phyloP scores from a whole-genome alignment of 1,140 invertebrate genomes.

The Zaprionus inermis region DNA sequence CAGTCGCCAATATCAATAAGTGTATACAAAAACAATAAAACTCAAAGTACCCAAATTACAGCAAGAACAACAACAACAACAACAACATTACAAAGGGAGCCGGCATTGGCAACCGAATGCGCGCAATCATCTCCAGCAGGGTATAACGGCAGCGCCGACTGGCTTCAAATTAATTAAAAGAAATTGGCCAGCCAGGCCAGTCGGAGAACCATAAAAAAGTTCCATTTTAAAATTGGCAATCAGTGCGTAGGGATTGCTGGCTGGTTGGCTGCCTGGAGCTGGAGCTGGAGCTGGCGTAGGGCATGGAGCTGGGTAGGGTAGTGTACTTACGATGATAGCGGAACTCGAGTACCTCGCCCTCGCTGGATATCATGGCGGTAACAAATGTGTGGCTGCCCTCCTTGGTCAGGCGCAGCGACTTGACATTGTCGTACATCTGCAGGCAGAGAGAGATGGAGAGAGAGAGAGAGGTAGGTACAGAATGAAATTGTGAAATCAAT shows the following conservation, averaged over 20 bases:
- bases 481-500: slow-evolving; percentile 76
- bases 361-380: slow-evolving; percentile 92
- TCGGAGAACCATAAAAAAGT: slow-evolving; percentile 71
- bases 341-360: slow-evolving; percentile 95
- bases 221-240: slow-evolving; percentile 83
- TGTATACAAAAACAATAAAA: slow-evolving; percentile 80
- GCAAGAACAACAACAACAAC: slow-evolving; percentile 27
- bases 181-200: slow-evolving; percentile 65
- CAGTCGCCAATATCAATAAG: slow-evolving; percentile 82
- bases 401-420: slow-evolving; percentile 88
- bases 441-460: slow-evolving; percentile 23
- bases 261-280: slow-evolving; percentile 7
- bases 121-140: slow-evolving; percentile 71
- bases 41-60: slow-evolving; percentile 54
- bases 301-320: not conserved
- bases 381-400: slow-evolving; percentile 88
- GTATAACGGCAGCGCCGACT: slow-evolving; percentile 45
- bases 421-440: slow-evolving; percentile 96
- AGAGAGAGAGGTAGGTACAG: not conserved
- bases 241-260: slow-evolving; percentile 62
- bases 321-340: slow-evolving; percentile 84
- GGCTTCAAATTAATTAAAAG: slow-evolving; percentile 82
- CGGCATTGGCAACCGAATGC: slow-evolving; percentile 41
- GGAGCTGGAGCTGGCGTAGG: not conserved
- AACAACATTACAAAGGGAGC: slow-evolving; percentile 29